Conservation (phyloP, 2,797 vertebrate species). For the Xyrichtys novacula region DNA sequence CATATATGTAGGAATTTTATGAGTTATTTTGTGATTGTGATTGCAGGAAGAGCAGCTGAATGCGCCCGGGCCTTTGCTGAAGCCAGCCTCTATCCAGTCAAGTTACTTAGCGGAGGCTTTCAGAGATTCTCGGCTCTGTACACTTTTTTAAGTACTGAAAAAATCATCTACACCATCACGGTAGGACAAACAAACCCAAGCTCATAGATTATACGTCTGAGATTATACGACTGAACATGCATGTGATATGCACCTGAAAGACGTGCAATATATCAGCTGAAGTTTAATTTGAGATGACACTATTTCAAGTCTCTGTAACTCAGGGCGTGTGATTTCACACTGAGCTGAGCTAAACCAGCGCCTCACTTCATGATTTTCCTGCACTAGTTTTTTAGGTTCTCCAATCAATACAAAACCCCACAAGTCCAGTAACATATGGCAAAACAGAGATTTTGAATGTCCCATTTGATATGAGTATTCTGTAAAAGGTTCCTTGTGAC, state of each 20-base stretch:
- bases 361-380: too few relatives aligned
- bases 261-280: too few relatives aligned
- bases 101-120: constrained; percentile 89
- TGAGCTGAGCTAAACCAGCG: too few relatives aligned
- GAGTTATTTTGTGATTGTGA: neutral
- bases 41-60: constrained; percentile 76
- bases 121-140: constrained; percentile 87
- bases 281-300: too few relatives aligned
- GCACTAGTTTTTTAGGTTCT: too few relatives aligned
- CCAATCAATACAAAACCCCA: neutral
- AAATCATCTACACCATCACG: constrained; percentile 89
- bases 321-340: too few relatives aligned
- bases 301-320: too few relatives aligned
- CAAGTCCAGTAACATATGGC: neutral
- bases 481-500: too few relatives aligned
- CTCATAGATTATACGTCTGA: neutral
- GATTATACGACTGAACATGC: neutral
- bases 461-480: neutral
- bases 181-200: constrained; percentile 67
- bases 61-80: constrained; percentile 80
- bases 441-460: neutral
- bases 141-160: constrained; percentile 89
- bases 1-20: neutral
- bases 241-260: neutral
- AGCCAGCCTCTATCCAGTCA: constrained; percentile 78